Base-by-base conservation (phyloP, 2,888 invertebrate genomes). In the Auanema sp. region DNA sequence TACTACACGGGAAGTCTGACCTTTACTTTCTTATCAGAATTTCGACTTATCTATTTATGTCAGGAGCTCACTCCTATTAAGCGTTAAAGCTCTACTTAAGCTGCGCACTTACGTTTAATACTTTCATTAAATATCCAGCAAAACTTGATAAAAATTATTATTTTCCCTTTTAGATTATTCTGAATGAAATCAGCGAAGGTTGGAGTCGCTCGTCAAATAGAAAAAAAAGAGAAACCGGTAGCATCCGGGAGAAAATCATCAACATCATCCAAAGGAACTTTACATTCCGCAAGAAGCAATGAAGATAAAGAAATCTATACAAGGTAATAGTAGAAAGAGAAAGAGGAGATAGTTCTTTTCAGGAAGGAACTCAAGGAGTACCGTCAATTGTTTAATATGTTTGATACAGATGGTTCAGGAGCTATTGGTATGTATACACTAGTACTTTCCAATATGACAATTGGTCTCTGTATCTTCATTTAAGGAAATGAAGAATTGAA, bases 351-450 rank as follows among this genome's bases (percentile, higher is more conserved):
- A 47, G 47, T 18, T 14, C n/a, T 40, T 58, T 69, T 41, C 18
- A 75, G 75, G 52, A 76, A 76, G 61, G 82, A 82, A 60, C 59
- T 82, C 2, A 79, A 78, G 59, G 83, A 83, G 58, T 83, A 77
- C 59, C 68, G 76, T 51, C 78, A 80, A 62, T 67, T 83, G 24
- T 83, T 83, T 65, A 76, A 78, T 25, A 78, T 83, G 77, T 84
- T 83, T 58, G 83, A 83, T 69, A 81, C 82, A 5, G 83, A 83
- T 68, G 82, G 83, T 8, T 80, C 80, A 10, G 83, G 83, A 8
- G 82, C 83, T 1, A 80, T 83, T 57, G 83, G 81, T 3, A 6
- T 54, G 16, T 14, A n/a, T 10, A 12, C n/a, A 55, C n/a, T 55
- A 8, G 33, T 42, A 33, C 41, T 40, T 33, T 55, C 5, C 16